phyloP scores from a whole-genome alignment of 2,113 vertebrate genomes.

The Trogon melanurus region DNA sequence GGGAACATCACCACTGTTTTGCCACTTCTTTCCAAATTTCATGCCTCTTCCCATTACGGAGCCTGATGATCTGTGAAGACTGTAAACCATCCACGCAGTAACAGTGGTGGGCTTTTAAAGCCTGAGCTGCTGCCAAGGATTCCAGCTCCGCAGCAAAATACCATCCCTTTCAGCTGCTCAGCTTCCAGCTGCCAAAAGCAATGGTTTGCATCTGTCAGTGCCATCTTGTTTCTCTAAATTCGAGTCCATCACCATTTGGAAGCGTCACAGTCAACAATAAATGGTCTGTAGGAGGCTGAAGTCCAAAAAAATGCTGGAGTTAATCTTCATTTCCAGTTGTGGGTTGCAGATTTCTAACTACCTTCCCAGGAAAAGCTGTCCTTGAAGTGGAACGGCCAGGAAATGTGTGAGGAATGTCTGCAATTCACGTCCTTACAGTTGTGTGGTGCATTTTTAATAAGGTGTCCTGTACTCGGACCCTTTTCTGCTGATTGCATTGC shows the following conservation, averaged over 20 bases:
- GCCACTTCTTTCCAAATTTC: neutral
- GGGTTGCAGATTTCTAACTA: neutral
- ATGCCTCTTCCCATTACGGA: neutral
- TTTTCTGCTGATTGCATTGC: accelerated
- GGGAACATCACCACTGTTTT: neutral
- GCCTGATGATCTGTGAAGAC: neutral
- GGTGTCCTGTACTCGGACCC: neutral
- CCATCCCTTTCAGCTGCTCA: slow-evolving; percentile 36
- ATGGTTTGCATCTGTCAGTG: slow-evolving; percentile 32
- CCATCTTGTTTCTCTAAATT: slow-evolving; percentile 18
- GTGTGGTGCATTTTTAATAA: too few species aligned
- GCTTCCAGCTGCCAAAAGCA: slow-evolving; percentile 56
- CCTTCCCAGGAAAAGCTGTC: neutral
- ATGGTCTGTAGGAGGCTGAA: neutral
- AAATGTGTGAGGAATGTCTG: neutral
- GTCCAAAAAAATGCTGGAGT: neutral
- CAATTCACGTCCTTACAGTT: accelerated
- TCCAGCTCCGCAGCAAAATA: neutral
- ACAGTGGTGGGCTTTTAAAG: neutral
- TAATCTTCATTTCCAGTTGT: neutral
- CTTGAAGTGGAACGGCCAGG: neutral
- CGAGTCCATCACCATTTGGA: neutral
- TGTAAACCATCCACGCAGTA: neutral
- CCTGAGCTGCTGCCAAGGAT: slow-evolving; percentile 1
- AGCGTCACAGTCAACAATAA: neutral